These are phyloP conservation scores for Cliona cf. orientalis DNA, from an alignment of 37 sponge, comb jelly and placozoan species.

Conservation along the genomic window DNA sequence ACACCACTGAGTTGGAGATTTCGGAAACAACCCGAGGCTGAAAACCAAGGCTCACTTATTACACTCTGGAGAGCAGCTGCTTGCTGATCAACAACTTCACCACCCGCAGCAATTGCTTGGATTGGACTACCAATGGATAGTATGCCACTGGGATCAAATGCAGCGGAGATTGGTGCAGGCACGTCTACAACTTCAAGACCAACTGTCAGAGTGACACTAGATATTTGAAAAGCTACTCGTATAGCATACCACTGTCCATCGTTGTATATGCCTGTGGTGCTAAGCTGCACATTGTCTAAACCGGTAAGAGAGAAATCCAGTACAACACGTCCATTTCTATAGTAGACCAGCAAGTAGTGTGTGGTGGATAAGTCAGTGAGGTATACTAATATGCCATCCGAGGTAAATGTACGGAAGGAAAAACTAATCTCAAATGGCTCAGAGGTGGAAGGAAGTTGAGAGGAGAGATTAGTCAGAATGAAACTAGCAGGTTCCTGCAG, in stretches of 20 bases:
- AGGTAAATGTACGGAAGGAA: slow-evolving; percentile 38
- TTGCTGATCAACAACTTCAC: too few species aligned
- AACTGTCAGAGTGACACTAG: slow-evolving; percentile 9
- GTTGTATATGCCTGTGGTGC: slow-evolving; percentile 14
- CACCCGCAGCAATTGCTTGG: too few species aligned
- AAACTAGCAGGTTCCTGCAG: slow-evolving; percentile 50
- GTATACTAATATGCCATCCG: slow-evolving; percentile 7
- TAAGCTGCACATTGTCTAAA: neutral
- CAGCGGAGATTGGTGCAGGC: too few species aligned
- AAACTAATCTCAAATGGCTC: neutral
- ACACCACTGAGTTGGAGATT: too few species aligned
- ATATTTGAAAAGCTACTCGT: neutral
- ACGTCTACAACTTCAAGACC: too few species aligned
- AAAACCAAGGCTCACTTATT: too few species aligned
- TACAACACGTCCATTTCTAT: neutral
- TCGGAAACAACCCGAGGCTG: too few species aligned
- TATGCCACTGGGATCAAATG: too few species aligned
- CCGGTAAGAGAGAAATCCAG: neutral
- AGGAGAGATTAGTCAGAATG: neutral
- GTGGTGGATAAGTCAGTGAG: neutral
- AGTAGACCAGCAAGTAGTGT: neutral
- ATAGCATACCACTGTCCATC: slow-evolving; percentile 39
- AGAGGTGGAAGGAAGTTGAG: neutral
- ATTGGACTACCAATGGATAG: too few species aligned
- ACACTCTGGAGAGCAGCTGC: too few species aligned